Percentiles rank a stretch among this genome's conserved stretches.
phyloP scores from a whole-genome alignment of 2,113 vertebrate species.

The Cottus gobio region DNA sequence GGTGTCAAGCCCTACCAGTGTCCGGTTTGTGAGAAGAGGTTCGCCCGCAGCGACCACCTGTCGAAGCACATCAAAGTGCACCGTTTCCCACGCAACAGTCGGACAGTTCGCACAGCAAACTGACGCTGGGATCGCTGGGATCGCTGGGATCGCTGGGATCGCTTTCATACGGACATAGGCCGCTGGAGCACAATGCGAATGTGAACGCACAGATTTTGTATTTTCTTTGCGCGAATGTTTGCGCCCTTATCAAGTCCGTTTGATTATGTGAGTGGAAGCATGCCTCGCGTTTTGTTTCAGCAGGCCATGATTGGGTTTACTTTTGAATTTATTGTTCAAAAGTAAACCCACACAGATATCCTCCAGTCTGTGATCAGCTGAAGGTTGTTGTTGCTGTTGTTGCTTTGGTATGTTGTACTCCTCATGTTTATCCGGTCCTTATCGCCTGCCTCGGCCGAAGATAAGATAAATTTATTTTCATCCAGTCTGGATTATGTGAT shows the following conservation, averaged over 20 bases:
- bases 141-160: constrained; percentile 25
- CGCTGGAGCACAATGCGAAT: constrained; percentile 4
- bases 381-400: constrained; percentile 39
- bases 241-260: not conserved
- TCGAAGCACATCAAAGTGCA: constrained; percentile 98
- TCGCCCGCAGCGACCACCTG: constrained; percentile 95
- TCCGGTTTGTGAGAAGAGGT: constrained; percentile 94
- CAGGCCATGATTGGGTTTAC: constrained; percentile 28
- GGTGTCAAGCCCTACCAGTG: constrained; percentile 97
- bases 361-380: constrained; percentile 28
- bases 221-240: not conserved
- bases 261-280: not conserved
- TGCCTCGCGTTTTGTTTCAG: not conserved
- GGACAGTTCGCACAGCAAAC: constrained; percentile 86
- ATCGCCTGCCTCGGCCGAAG: constrained; percentile 35
- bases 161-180: constrained; percentile 25
- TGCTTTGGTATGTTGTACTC: constrained; percentile 43
- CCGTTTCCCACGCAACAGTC: constrained; percentile 91
- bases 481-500: constrained; percentile 49
- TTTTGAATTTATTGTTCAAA: constrained; percentile 87
- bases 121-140: constrained; percentile 68
- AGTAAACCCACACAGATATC: constrained; percentile 25
- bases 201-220: not conserved
- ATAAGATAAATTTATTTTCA: constrained; percentile 48
- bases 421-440: constrained; percentile 41